Evolutionary conservation across 2,888 invertebrate genomes (phyloP), one percentile per base, ranked within the genome.

Genomic region (Dolichopus griseipennis): DNA sequence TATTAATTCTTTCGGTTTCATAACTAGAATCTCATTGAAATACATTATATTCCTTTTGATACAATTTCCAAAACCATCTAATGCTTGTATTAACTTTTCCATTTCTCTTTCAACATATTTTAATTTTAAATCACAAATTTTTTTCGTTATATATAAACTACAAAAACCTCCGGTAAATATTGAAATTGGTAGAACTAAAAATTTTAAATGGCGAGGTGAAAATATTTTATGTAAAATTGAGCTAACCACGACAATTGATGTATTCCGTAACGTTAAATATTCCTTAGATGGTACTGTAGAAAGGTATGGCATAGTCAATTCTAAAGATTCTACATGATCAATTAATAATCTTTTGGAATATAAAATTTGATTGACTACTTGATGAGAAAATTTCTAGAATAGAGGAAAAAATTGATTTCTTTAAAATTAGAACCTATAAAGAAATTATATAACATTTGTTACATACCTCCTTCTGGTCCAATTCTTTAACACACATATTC

Each of bases 291-390:
- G 33, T 1, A 9, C 10, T 64, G 18, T 6, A n/a, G 33, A 7
- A 37, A 8, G 64, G 68, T 73, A 72, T 37, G 71, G 70, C 71
- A 79, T 73, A 64, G 77, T 78, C 22, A 76, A 76, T 61, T 81
- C 80, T n/a, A 80, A 71, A 0, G 78, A 77, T 69, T 81, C 81
- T 3, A 81, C 76, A 72, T 81, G 82, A 71, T 81, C 81, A 61
- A 78, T 76, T 9, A 81, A 72, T 63, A 81, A 73, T 1, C 81
- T 76, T 65, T 80, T 79, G 0, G 81, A 81, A 62, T 74, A 76
- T 20, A 81, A 74, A 70, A 81, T 78, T 70, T 73, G 75, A 9
- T 76, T 73, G 66, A 80, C 64, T 20, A 64, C 5, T 15, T n/a
- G 20, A 20, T 20, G n/a, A 4, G 64, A 12, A 34, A 37, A 64